Conservation (phyloP, 2,797 vertebrate genomes). For the Acrossocheilus fasciatus region DNA sequence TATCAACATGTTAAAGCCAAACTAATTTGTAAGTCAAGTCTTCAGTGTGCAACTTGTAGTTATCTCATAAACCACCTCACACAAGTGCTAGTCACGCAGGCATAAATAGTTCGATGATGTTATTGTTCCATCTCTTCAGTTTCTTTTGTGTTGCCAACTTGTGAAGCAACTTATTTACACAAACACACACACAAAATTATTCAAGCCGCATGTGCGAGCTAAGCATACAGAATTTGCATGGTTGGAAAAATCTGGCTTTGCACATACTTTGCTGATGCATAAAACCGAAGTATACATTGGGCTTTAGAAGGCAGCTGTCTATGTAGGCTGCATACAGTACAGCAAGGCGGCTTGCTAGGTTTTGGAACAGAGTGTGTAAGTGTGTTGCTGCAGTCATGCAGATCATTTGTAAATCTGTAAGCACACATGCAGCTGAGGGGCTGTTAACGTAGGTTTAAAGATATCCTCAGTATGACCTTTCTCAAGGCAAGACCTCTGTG, state of each 20-base stretch:
- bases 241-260: not conserved
- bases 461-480: conserved; percentile 28
- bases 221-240: not conserved
- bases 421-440: not conserved
- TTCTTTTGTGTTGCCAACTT: not conserved
- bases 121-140: not conserved
- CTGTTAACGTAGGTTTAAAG: conserved; percentile 25
- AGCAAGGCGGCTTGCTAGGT: not conserved
- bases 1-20: not conserved
- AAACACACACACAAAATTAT: not conserved
- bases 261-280: not conserved
- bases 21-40: not conserved
- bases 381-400: conserved; percentile 15
- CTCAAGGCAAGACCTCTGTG: conserved; percentile 29
- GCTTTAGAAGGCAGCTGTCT: not conserved
- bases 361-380: not conserved
- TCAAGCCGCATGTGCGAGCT: not conserved
- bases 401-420: conserved; percentile 30
- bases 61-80: not conserved
- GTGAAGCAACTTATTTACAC: not conserved
- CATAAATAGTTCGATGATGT: not conserved
- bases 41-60: not conserved
- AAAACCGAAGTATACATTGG: not conserved
- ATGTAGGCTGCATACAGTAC: not conserved
- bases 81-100: not conserved